phyloP scores from a whole-genome alignment of 2,797 vertebrate genomes.

The Rhinoraja longicauda region DNA sequence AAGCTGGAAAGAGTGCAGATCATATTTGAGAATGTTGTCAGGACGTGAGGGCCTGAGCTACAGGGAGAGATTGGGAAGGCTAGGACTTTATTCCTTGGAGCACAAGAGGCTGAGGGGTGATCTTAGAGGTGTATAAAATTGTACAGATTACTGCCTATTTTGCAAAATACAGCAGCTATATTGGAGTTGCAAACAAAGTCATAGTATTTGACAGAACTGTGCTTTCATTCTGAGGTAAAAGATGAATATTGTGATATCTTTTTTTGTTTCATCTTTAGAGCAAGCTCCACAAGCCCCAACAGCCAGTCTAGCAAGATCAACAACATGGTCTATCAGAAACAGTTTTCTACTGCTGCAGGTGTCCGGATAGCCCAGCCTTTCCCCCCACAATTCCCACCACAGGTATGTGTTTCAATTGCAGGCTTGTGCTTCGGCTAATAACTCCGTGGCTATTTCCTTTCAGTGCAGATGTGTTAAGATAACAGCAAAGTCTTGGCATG shows the following conservation, averaged over 20 bases:
- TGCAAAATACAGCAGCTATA: neutral
- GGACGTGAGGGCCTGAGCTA: too few species aligned
- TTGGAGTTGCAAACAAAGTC: too few species aligned
- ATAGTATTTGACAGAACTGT: neutral
- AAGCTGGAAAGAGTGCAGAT: too few species aligned
- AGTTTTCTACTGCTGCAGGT: slow-evolving; percentile 77
- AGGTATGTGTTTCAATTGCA: slow-evolving; percentile 63
- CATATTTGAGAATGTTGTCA: too few species aligned
- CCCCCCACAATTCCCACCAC: slow-evolving; percentile 88
- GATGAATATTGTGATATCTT: neutral
- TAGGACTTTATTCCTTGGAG: too few species aligned
- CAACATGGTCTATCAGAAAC: slow-evolving; percentile 96
- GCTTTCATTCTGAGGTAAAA: neutral
- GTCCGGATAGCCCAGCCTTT: slow-evolving; percentile 90
- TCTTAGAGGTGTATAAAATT: too few species aligned
- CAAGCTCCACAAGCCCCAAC: slow-evolving; percentile 92
- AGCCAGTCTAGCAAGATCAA: slow-evolving; percentile 96
- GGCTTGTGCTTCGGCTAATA: neutral
- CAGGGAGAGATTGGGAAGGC: too few species aligned
- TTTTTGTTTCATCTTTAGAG: slow-evolving; percentile 59
- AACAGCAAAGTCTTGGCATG: neutral
- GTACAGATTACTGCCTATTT: neutral
- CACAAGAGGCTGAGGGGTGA: too few species aligned
- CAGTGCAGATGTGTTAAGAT: neutral
- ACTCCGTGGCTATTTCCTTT: neutral